Conservation (phyloP, 1,140 invertebrate genomes). For the Dreissena polymorpha region DNA sequence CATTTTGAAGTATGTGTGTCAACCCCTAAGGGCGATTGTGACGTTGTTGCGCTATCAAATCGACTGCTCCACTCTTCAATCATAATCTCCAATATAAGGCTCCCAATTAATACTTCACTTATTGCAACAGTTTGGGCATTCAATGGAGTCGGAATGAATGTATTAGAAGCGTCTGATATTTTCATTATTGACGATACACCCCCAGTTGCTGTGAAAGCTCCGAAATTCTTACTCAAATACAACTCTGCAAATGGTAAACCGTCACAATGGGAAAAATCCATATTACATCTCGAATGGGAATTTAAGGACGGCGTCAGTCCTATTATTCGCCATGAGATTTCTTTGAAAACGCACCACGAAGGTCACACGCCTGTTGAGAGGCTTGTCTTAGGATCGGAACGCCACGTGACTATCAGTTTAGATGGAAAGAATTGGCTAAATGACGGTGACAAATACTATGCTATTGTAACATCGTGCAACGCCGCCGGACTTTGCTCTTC, state of each 20-base stretch:
- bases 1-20: conserved; percentile 63
- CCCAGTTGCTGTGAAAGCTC: conserved; percentile 26
- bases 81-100: conserved; percentile 26
- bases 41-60: conserved; percentile 42
- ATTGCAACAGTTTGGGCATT: conserved; percentile 57
- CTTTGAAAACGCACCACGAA: conserved; percentile 54
- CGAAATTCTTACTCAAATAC: conserved; percentile 30
- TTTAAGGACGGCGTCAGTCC: conserved; percentile 65
- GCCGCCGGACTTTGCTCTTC: conserved; percentile 61
- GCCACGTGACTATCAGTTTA: conserved; percentile 21
- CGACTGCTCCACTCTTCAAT: conserved; percentile 38
- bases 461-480: conserved; percentile 64
- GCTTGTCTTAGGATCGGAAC: conserved; percentile 32
- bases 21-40: conserved; percentile 30
- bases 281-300: conserved; percentile 58
- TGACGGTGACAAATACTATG: conserved; percentile 60
- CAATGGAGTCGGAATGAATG: conserved; percentile 58
- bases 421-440: conserved; percentile 41
- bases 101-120: conserved; percentile 38
- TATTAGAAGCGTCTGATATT: conserved; percentile 46
- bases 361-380: conserved; percentile 45
- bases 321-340: conserved; percentile 53
- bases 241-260: background rate
- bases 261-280: conserved; percentile 56
- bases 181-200: conserved; percentile 60